Percentiles rank a stretch among this genome's conserved stretches.
Conservation (phyloP, 2,797 vertebrate genomes). For the Nyctibius grandis region DNA sequence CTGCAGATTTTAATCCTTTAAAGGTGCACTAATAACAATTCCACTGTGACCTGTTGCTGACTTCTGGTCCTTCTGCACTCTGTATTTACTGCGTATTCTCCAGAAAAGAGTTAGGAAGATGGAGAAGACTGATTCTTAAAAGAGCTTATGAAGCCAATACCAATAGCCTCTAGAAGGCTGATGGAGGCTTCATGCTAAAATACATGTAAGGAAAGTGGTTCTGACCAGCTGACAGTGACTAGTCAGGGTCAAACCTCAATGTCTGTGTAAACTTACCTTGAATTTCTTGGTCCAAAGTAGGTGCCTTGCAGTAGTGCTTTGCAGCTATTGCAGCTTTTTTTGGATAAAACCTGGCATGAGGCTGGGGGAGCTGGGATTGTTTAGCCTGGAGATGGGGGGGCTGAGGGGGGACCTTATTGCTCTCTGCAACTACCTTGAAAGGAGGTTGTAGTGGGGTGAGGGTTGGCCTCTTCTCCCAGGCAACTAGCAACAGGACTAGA, state of each 20-base stretch:
- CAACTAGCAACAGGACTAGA: no score
- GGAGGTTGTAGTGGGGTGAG: no score
- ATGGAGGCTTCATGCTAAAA: background rate
- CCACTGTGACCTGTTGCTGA: background rate
- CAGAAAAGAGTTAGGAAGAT: background rate
- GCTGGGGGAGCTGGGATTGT: no score
- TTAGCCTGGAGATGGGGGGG: no score
- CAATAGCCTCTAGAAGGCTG: background rate
- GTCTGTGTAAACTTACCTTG: background rate
- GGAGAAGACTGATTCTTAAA: background rate
- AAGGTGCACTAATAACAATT: background rate
- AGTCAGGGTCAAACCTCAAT: background rate
- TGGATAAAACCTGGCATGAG: background rate
- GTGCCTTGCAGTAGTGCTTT: background rate
- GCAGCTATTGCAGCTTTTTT: background rate
- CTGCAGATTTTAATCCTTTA: background rate
- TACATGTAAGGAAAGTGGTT: background rate
- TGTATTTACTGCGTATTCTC: background rate
- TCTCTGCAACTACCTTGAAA: no score
- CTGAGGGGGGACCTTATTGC: no score
- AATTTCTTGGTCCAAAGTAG: background rate
- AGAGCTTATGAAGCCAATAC: background rate
- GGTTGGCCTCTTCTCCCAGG: no score
- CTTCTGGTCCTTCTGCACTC: background rate
- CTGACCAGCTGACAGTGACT: background rate